phyloP scores from a whole-genome alignment of 2,797 vertebrate species.

The Girardinus metallicus region DNA sequence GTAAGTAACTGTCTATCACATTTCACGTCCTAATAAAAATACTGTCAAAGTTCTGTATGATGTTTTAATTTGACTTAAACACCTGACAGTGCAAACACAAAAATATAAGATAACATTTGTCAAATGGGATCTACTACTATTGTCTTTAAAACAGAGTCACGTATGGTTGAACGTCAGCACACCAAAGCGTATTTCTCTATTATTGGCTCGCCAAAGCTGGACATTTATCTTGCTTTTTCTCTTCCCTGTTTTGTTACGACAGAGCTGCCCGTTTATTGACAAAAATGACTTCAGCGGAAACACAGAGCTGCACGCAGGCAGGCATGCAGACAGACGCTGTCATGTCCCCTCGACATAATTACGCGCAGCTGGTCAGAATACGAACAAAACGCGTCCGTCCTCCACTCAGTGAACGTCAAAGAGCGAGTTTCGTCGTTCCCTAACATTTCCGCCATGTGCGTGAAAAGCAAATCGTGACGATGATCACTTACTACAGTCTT shows the following conservation, averaged over 20 bases:
- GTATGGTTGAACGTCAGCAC: background rate
- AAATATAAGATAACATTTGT: background rate
- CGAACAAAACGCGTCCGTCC: background rate
- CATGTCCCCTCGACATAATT: background rate
- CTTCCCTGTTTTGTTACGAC: background rate
- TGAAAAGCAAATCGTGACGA: background rate
- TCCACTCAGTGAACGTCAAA: background rate
- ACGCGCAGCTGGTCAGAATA: background rate
- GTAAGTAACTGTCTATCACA: background rate
- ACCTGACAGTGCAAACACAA: background rate
- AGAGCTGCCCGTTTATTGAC: background rate
- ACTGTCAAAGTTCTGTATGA: background rate
- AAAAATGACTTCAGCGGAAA: slow-evolving; percentile 16
- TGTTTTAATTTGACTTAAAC: background rate
- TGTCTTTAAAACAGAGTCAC: background rate
- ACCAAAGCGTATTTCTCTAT: background rate
- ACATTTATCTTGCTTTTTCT: background rate
- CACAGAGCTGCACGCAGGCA: background rate
- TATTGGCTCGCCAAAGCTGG: background rate
- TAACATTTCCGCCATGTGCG: background rate
- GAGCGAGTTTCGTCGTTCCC: too few species aligned
- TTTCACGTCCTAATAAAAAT: background rate
- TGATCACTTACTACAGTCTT: slow-evolving; percentile 46
- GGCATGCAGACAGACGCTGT: background rate
- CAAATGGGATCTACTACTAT: background rate